phyloP scores from a whole-genome alignment of 2,113 vertebrate species.

The Machaerirhynchus nigripectus region DNA sequence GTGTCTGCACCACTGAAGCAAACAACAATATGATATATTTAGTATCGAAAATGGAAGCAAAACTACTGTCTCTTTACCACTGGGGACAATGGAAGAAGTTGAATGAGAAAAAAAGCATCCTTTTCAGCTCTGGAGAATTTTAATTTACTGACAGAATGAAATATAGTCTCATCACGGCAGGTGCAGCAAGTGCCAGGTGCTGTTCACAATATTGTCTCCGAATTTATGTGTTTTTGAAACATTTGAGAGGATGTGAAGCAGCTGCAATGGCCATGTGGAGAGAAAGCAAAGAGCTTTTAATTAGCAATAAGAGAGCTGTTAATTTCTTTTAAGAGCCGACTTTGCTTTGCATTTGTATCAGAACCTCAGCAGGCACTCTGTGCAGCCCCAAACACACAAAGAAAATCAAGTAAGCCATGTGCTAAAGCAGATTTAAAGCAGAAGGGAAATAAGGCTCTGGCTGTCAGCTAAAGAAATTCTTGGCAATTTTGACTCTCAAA shows the following conservation, averaged over 20 bases:
- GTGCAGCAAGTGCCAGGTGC: constrained; percentile 87
- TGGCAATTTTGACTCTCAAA: constrained; percentile 38
- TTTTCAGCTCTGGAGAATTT: constrained; percentile 81
- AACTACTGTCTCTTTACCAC: constrained; percentile 76
- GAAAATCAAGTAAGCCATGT: constrained; percentile 47
- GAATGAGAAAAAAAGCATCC: constrained; percentile 67
- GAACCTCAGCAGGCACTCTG: constrained; percentile 69
- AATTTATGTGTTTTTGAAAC: constrained; percentile 88
- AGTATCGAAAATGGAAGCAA: constrained; percentile 85
- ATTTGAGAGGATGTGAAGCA: constrained; percentile 79
- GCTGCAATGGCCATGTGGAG: constrained; percentile 86
- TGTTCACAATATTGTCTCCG: constrained; percentile 82
- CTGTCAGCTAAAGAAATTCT: constrained; percentile 43
- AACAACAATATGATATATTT: constrained; percentile 87
- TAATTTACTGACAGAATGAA: constrained; percentile 92
- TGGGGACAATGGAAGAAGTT: constrained; percentile 75
- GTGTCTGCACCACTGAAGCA: constrained; percentile 83
- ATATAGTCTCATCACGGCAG: constrained; percentile 82
- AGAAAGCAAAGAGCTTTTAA: constrained; percentile 96
- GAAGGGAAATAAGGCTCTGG: background rate
- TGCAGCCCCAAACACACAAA: constrained; percentile 46
- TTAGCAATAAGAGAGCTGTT: constrained; percentile 90
- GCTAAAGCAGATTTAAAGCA: constrained; percentile 40
- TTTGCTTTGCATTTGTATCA: constrained; percentile 67
- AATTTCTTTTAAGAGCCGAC: constrained; percentile 80